Base-by-base conservation (phyloP, 2,888 invertebrate genomes). In the Ormyrus rosae region DNA sequence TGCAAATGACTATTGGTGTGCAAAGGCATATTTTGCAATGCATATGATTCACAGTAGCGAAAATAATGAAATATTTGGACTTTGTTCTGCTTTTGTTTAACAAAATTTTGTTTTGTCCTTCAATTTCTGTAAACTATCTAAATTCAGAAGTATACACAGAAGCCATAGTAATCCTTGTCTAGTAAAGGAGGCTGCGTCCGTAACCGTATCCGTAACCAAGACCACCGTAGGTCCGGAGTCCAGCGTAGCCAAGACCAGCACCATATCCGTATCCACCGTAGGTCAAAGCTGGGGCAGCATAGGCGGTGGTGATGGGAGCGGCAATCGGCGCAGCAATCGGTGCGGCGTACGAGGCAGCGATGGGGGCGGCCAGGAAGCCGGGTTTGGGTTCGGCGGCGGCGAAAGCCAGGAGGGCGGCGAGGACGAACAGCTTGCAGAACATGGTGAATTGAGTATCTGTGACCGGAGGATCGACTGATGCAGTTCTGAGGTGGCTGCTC, bases 381-480 rank as follows among this genome's bases (percentile, higher is more conserved):
- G 76, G 76, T 46, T 75, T 76, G 19, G 68, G 19, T 13, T 48
- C 63, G 34, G 77, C 70, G 9, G 70, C 61, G 58, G 69, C 76
- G 34, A 64, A 58, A 8, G 71, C 71, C 53, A 77, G 51, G n/a
- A 60, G 3, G 63, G 65, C 53, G 48, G 60, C 67, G 67, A 71
- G 11, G 70, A 77, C n/a, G 71, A 78, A 78, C 10, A 78, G 51
- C 60, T 78, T 78, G 65, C 53, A 55, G 70, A 77, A 70, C 77
- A 77, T 77, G 63, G 46, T 70, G 77, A 46, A 6, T 69, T 51
- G 34, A 10, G n/a, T 69, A 69, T 68, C 69, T 69, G 64, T 50
- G 75, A 68, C 4, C 34, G 34, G 34, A 4, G 34, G 4, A 34
- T 34, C 34, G 76, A 76, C 76, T 76, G 76, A 76, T 69, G 69